These are phyloP conservation scores for Lophotis ruficrista DNA, from an alignment of 2,113 vertebrate species.

Conservation along the genomic window DNA sequence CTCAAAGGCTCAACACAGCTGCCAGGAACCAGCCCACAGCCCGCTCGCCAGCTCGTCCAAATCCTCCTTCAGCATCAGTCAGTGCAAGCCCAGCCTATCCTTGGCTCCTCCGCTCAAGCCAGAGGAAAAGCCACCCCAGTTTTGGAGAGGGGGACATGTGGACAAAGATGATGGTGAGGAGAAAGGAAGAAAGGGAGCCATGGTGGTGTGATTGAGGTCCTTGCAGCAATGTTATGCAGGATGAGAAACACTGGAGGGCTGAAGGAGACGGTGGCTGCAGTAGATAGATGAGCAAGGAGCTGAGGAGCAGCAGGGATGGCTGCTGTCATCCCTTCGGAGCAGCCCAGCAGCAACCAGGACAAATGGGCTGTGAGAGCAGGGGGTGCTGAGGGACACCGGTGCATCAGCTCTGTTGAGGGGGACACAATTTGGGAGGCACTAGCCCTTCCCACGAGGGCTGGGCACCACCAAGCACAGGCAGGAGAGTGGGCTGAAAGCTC, in stretches of 20 bases:
- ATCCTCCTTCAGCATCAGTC: background rate
- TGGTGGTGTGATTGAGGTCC: background rate
- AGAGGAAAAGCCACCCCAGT: background rate
- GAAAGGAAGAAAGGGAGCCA: background rate
- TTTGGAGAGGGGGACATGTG: background rate
- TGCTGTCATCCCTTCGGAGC: background rate
- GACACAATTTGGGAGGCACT: background rate
- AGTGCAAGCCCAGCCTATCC: background rate
- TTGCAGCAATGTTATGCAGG: background rate
- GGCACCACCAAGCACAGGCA: rapidly evolving
- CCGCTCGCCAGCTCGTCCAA: background rate
- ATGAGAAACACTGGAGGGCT: background rate
- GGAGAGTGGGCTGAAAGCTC: background rate
- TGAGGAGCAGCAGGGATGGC: background rate
- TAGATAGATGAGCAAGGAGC: background rate
- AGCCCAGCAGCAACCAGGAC: background rate
- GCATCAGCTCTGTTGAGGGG: background rate
- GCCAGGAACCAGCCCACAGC: background rate
- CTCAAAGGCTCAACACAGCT: background rate
- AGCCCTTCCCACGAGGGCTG: background rate
- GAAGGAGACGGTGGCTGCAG: background rate
- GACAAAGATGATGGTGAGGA: background rate
- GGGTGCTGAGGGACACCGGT: background rate
- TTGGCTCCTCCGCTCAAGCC: background rate
- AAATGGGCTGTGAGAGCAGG: background rate